Evolutionary conservation across 2,888 invertebrate genomes (phyloP).

Genomic region (Lycaena phlaeas): DNA sequence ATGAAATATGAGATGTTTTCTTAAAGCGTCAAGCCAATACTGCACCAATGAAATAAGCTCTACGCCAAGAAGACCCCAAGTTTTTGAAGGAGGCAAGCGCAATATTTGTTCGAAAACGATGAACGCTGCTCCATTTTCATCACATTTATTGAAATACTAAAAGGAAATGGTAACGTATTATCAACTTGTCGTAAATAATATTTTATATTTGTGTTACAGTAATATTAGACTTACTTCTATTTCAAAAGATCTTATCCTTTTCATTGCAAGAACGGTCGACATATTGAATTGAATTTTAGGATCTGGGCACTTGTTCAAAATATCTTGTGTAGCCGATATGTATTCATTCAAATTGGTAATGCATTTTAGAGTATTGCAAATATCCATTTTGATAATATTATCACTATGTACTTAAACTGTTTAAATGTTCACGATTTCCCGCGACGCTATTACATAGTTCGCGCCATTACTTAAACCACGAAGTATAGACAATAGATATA

Average conservation of each 20-base stretch:
- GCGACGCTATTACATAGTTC: not conserved
- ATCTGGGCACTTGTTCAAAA: slow-evolving; percentile 25
- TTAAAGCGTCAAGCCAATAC: slow-evolving; percentile 47
- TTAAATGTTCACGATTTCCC: not conserved
- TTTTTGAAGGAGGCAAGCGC: slow-evolving; percentile 36
- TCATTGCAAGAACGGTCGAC: slow-evolving; percentile 38
- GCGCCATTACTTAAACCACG: too few relatives aligned
- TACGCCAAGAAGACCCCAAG: slow-evolving; percentile 40
- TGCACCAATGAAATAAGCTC: slow-evolving; percentile 38
- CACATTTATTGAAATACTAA: slow-evolving; percentile 46
- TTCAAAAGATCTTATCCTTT: slow-evolving; percentile 43
- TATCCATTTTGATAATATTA: slow-evolving; percentile 33
- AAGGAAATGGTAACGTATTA: slow-evolving; percentile 17
- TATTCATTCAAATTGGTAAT: slow-evolving; percentile 39
- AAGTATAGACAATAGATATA: too few relatives aligned
- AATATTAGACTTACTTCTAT: slow-evolving; percentile 36
- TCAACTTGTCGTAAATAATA: not conserved
- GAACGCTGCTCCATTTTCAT: slow-evolving; percentile 42
- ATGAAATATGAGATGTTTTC: slow-evolving; percentile 37
- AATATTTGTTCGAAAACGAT: slow-evolving; percentile 37
- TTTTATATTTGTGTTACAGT: not conserved
- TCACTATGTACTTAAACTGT: not conserved
- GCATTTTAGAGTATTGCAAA: slow-evolving; percentile 30
- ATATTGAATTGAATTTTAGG: slow-evolving; percentile 37
- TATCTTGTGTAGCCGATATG: slow-evolving; percentile 31